A percentile compares a stretch with the other conserved stretches of the same genome.
These are phyloP conservation scores for Tragulus kanchil DNA, from an alignment of 2,113 vertebrate genomes.

Conservation along the genomic window DNA sequence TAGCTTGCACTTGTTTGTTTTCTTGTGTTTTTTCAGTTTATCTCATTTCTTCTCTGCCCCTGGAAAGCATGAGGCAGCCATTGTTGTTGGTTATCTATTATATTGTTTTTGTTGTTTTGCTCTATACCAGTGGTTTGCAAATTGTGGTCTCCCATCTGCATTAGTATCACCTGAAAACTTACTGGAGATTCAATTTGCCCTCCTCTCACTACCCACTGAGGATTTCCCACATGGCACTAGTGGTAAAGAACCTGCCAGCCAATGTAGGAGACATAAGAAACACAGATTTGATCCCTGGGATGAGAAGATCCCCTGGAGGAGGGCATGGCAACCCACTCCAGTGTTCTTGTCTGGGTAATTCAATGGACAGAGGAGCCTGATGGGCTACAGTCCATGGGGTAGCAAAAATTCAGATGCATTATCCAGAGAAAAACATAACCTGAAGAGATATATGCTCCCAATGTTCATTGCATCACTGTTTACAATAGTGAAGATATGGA, in stretches of 20 bases:
- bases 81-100: neutral
- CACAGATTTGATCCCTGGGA: neutral
- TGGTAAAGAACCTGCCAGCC: neutral
- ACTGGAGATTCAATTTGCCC: neutral
- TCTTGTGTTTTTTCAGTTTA: neutral
- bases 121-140: neutral
- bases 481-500: no score
- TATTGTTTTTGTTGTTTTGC: neutral
- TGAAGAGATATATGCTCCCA: no score
- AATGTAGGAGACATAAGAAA: neutral
- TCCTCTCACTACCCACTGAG: neutral
- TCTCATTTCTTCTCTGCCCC: neutral
- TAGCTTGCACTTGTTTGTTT: neutral
- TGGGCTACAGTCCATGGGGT: neutral
- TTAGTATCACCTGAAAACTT: neutral
- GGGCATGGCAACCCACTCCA: neutral
- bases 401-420: neutral
- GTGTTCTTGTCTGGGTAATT: neutral
- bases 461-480: no score
- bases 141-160: neutral
- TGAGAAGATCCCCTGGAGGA: neutral
- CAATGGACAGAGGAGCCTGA: neutral
- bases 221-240: neutral
- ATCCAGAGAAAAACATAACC: no score
- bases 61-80: neutral